A percentile compares a stretch with the other conserved stretches of the same genome.
Conservation (phyloP, 1,140 invertebrate species). For the Pseudomyrmex cubaensis region DNA sequence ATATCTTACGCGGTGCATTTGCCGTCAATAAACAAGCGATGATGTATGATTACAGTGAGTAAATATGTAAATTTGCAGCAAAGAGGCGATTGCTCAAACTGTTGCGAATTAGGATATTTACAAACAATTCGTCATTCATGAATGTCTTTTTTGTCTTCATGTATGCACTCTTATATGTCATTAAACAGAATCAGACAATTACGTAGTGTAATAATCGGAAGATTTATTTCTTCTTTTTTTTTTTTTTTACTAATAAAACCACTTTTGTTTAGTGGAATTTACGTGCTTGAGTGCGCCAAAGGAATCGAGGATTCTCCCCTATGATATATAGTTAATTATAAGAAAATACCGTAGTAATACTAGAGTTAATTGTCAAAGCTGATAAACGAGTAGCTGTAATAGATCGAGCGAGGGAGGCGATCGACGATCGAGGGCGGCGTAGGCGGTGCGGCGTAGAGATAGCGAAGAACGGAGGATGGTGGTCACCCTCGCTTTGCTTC, state of each 20-base stretch:
- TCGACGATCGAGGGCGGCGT: constrained; percentile 19
- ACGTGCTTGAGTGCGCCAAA: not conserved
- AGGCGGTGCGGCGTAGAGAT: not conserved
- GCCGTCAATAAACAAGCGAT: constrained; percentile 2
- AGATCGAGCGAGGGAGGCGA: constrained; percentile 20
- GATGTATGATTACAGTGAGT: not conserved
- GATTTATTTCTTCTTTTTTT: too few species aligned
- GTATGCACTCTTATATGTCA: not conserved
- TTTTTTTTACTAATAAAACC: too few species aligned
- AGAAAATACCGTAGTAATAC: constrained; percentile 1
- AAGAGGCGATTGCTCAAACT: not conserved
- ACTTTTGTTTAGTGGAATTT: not conserved
- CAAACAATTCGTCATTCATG: not conserved
- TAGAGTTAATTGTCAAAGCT: constrained; percentile 47
- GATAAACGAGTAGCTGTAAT: constrained; percentile 28
- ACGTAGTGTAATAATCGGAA: too few species aligned
- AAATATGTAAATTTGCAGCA: not conserved
- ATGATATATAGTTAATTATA: not conserved
- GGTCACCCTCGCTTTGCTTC: constrained; percentile 32
- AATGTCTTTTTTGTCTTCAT: not conserved
- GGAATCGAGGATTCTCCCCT: too few species aligned
- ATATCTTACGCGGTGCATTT: not conserved
- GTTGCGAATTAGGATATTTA: not conserved
- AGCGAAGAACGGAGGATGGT: constrained; percentile 18
- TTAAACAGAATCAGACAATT: too few species aligned